Conservation (phyloP, 35 echinoderm and acorn worm species). For the Ptychodera flava region DNA sequence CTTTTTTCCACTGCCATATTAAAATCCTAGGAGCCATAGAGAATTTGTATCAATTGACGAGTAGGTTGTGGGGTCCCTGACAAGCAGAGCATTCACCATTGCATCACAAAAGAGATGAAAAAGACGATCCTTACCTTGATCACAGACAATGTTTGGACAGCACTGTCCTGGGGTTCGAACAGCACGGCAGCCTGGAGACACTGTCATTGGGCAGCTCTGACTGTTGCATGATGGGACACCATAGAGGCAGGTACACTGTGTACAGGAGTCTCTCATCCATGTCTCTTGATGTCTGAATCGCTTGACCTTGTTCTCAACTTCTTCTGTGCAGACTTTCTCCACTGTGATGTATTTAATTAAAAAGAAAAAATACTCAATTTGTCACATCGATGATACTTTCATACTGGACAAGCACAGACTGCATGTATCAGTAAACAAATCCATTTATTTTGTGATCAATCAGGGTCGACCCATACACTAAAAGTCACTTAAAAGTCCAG, state of each 20-base stretch:
- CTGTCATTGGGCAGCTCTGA: slow-evolving; percentile 3
- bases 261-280: slow-evolving; percentile 15
- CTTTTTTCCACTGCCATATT: too few relatives aligned
- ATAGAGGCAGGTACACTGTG: slow-evolving; percentile 2
- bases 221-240: slow-evolving; percentile 2
- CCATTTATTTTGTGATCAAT: too few relatives aligned
- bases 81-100: background rate
- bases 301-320: background rate
- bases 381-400: too few relatives aligned
- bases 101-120: background rate
- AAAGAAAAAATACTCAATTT: too few relatives aligned
- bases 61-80: too few relatives aligned
- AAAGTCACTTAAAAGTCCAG: too few relatives aligned
- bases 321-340: background rate
- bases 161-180: background rate
- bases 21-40: too few relatives aligned
- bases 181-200: slow-evolving; percentile 4
- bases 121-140: background rate
- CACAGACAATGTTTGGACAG: slow-evolving; percentile 10
- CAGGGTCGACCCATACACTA: too few relatives aligned
- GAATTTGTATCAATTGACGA: too few relatives aligned
- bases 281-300: background rate
- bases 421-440: too few relatives aligned
- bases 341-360: too few relatives aligned
- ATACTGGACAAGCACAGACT: too few relatives aligned